Conservation (phyloP, 64 coral and sea anemone species). For the Stylophora pistillata region DNA sequence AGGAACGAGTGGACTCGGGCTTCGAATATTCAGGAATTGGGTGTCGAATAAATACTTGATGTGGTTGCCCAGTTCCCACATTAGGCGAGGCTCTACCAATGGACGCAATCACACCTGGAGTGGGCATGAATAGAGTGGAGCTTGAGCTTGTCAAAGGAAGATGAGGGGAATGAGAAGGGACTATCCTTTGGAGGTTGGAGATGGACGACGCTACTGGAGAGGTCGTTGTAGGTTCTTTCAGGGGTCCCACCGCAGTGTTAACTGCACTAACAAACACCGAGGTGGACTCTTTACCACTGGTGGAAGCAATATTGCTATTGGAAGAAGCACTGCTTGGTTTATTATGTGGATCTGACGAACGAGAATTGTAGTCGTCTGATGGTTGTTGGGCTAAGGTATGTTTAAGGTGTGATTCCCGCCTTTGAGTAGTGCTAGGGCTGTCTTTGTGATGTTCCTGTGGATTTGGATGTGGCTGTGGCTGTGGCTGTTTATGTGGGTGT, state of each 20-base stretch:
- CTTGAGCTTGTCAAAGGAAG: background rate
- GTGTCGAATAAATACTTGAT: background rate
- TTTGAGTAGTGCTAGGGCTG: background rate
- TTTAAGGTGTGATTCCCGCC: background rate
- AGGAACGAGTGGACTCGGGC: background rate
- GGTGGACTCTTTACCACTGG: background rate
- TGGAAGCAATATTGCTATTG: background rate
- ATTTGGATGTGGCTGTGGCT: background rate
- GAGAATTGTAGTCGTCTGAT: background rate
- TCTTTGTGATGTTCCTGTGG: conserved; percentile 21
- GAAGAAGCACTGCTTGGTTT: background rate
- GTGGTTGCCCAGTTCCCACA: conserved; percentile 2
- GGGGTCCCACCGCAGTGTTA: background rate
- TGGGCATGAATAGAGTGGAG: conserved; percentile 43
- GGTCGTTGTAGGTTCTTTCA: background rate
- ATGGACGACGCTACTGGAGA: background rate
- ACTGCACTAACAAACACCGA: background rate
- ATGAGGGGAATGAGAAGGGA: conserved; percentile 26
- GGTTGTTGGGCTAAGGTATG: background rate
- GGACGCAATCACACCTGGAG: conserved; percentile 31
- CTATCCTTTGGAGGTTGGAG: conserved; percentile 1
- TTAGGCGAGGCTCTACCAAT: conserved; percentile 30
- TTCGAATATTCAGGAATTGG: background rate
- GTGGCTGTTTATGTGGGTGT: background rate
- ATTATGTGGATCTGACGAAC: background rate